These are phyloP conservation scores for Chrysochloris asiatica DNA, from an alignment of 2,113 vertebrate species.

Conservation along the genomic window DNA sequence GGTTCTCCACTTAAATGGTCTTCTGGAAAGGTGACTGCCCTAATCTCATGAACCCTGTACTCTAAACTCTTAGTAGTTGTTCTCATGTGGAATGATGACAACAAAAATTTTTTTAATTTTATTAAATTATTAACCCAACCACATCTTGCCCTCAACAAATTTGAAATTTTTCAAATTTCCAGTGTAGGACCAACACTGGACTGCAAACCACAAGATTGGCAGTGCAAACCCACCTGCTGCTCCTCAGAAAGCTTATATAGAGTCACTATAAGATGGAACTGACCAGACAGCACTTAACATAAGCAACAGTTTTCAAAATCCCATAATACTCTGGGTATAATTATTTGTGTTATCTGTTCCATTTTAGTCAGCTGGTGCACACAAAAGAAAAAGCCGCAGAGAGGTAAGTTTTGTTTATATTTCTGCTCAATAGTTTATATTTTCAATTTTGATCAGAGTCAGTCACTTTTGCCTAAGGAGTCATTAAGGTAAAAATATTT, in stretches of 20 bases:
- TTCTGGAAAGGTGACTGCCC: neutral
- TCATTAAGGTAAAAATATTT: neutral
- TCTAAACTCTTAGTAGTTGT: neutral
- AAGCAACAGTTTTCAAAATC: neutral
- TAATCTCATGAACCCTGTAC: neutral
- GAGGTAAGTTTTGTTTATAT: slow-evolving; percentile 44
- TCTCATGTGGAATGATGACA: neutral
- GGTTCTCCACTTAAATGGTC: neutral
- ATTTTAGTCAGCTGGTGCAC: slow-evolving; percentile 51
- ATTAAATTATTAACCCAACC: neutral
- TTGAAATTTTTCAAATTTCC: too few relatives aligned
- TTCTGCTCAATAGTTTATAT: neutral
- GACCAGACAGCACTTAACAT: too few relatives aligned
- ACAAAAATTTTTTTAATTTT: neutral
- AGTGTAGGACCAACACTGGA: too few relatives aligned
- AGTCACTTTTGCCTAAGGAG: neutral
- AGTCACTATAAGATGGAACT: too few relatives aligned
- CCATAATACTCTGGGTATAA: neutral
- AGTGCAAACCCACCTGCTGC: too few relatives aligned
- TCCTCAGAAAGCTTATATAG: too few relatives aligned
- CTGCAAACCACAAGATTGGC: too few relatives aligned
- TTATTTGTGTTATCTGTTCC: neutral
- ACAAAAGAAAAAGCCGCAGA: neutral
- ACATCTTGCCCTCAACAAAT: neutral
- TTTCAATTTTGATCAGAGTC: slow-evolving; percentile 10